Conservation (phyloP, 2,113 vertebrate genomes). For the Semicossyphus pulcher region DNA sequence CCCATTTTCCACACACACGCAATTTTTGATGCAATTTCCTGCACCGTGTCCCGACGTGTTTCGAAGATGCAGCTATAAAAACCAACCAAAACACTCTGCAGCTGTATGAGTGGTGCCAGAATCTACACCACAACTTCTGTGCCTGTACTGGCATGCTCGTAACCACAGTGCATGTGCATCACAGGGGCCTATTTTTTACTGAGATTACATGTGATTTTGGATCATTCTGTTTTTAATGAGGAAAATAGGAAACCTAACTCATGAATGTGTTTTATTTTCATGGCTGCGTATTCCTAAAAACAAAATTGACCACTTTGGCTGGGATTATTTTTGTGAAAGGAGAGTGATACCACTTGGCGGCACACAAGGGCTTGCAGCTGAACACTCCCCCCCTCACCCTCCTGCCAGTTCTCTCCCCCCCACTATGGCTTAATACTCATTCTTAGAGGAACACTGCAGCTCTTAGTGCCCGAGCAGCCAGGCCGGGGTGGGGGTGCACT, state of each 20-base stretch:
- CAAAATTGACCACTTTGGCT: constrained; percentile 49
- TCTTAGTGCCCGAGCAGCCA: constrained; percentile 66
- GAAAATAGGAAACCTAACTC: background rate
- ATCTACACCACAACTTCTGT: background rate
- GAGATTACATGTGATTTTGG: background rate
- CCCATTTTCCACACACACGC: constrained; percentile 18
- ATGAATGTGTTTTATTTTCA: background rate
- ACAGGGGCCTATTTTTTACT: background rate
- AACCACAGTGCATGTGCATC: background rate
- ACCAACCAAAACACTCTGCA: background rate
- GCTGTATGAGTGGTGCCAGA: background rate
- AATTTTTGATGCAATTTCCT: constrained; percentile 47
- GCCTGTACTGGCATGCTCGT: constrained; percentile 11
- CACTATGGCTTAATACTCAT: constrained; percentile 75
- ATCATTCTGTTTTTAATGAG: background rate
- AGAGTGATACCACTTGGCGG: constrained; percentile 70
- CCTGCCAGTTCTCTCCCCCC: constrained; percentile 28
- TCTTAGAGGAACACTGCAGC: constrained; percentile 74
- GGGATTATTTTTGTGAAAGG: constrained; percentile 66
- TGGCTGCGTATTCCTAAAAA: background rate
- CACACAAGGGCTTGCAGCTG: constrained; percentile 66
- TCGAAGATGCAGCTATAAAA: constrained; percentile 8
- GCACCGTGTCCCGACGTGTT: constrained; percentile 9
- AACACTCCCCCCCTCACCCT: constrained; percentile 14
- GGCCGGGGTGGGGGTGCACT: constrained; percentile 70